Evolutionary conservation across 2,888 invertebrate genomes (phyloP), one percentile per base, ranked within the genome.

Genomic region (Luperina nickerlii): DNA sequence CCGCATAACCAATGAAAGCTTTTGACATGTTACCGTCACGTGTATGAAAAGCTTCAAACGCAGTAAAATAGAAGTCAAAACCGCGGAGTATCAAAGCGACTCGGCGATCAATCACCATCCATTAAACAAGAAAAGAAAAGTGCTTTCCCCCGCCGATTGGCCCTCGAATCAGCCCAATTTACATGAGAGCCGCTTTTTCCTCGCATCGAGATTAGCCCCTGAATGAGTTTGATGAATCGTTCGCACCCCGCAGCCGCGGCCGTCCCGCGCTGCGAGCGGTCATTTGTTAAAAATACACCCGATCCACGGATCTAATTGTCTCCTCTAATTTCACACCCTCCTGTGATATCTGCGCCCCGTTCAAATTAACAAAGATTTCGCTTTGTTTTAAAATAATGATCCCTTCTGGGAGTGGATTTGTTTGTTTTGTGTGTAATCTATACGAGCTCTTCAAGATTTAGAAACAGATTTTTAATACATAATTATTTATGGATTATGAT

Each of bases 201-300:
- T 95, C 95, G 95, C 95, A 96, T 95, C 95, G 96, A 97, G 97
- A 97, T 97, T 97, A 97, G 96, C 96, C 95, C 93, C 94, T 92
- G 96, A 96, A 96, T 96, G 97, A 97, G 96, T 96, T 97, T 97
- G 97, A 97, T 97, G 97, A 97, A 97, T 97, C 94, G 96, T 95
- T 93, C 94, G 92, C 95, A 92, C 94, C 93, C 93, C 94, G 93
- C 94, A 92, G 90, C 92, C 94, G 93, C 94, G 91, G 90, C 92
- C 91, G 88, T 86, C 91, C 90, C 91, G 89, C 90, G 83, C 90
- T 86, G 86, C 90, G 93, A 93, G 91, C 95, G 96, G 96, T 96
- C 97, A 97, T 97, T 96, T 97, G 97, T 97, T 97, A 97, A 97
- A 97, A 97, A 97, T 96, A 97, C 97, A 96, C 96, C 96, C 96